These are phyloP conservation scores for Andricus grossulariae DNA, from an alignment of 1,140 invertebrate genomes.

Conservation along the genomic window DNA sequence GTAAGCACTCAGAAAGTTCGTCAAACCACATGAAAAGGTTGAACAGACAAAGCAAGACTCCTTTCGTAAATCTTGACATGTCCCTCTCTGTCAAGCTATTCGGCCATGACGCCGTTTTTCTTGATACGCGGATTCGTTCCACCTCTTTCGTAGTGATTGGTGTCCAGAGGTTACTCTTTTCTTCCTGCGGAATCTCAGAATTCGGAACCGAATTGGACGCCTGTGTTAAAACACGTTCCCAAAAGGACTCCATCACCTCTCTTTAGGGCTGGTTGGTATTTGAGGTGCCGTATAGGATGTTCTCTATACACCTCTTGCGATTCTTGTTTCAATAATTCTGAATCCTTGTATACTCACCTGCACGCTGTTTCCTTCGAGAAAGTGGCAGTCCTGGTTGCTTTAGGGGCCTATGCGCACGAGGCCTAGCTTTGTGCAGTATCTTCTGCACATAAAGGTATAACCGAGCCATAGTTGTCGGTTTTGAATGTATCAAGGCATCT, in stretches of 20 bases:
- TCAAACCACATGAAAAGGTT: too few species aligned
- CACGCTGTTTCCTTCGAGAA: background rate
- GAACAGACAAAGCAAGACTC: too few species aligned
- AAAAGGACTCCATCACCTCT: slow-evolving; percentile 33
- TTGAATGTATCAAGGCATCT: too few species aligned
- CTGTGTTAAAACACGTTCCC: background rate
- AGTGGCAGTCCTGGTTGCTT: background rate
- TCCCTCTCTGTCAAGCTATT: too few species aligned
- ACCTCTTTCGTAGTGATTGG: background rate
- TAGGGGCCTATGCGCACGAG: too few species aligned
- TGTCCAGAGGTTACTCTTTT: background rate
- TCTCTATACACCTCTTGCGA: background rate
- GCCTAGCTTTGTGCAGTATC: background rate
- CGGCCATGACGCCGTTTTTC: too few species aligned
- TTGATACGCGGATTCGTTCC: too few species aligned
- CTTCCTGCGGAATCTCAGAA: background rate
- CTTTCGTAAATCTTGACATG: too few species aligned
- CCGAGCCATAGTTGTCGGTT: too few species aligned
- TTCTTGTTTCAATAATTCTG: background rate
- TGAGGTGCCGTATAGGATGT: background rate
- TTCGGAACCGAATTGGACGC: background rate
- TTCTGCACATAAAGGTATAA: background rate
- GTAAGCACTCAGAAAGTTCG: too few species aligned
- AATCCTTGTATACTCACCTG: background rate
- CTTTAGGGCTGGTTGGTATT: background rate